Evolutionary conservation across 2,888 invertebrate genomes (phyloP), one percentile per base, ranked within the genome.

Genomic region (Chloroclysta siterata): DNA sequence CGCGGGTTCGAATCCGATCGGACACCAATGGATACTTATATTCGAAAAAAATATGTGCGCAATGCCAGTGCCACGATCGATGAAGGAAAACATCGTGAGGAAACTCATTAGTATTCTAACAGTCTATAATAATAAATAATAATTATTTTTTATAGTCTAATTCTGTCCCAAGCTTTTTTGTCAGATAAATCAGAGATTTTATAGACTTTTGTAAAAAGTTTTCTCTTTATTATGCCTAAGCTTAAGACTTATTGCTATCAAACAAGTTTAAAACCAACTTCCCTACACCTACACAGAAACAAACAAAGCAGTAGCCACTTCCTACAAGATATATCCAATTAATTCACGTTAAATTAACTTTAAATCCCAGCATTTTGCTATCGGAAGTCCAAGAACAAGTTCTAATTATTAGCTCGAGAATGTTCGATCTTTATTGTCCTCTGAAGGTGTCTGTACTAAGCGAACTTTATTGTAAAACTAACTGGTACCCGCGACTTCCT

Each of bases 351-450:
- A 87, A 88, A 85, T 87, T 84, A 87, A 84, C 81, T 78, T 76
- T 72, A 77, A 81, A 72, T 73, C 71, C 72, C 70, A 72, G 78
- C 75, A 83, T 82, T 84, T 76, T 79, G 80, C 85, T 89, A 89
- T 89, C 89, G 78, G 78, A 78, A 78, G 78, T 78, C 74, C 72
- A 68, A 72, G 76, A 81, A 81, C 84, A 82, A 87, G 85, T 83
- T 82, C 89, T 90, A 89, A 90, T 91, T 90, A 90, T 90, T 89
- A 84, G 82, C 72, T 73, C 68, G 77, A 78, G 81, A 87, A 88
- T 91, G 89, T 88, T 84, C 85, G 87, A 89, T 89, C 89, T 89
- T 90, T 91, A 92, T 92, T 92, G 91, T 90, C 85, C 80, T 79
- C 78, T 82, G 81, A 17, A 53, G 29, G 46, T n/a, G 55, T 29